Percentiles rank a stretch among this genome's conserved stretches.
phyloP scores from a whole-genome alignment of 2,888 invertebrate species.

The Phymatocera aterrima region DNA sequence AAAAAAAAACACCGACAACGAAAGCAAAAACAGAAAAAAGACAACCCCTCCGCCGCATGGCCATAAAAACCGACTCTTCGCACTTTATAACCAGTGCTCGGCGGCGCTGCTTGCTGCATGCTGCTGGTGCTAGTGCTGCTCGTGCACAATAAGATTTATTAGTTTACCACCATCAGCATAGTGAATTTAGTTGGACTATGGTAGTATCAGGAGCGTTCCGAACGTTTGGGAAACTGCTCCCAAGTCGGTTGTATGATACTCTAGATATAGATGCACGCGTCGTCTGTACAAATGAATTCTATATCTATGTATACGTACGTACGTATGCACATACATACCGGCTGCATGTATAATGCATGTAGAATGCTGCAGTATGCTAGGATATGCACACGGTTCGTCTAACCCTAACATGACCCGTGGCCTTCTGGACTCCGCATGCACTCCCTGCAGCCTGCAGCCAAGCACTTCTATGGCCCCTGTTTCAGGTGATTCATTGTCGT shows the following conservation, averaged over 20 bases:
- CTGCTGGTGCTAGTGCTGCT: background rate
- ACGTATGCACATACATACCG: background rate
- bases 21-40: background rate
- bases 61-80: background rate
- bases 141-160: slow-evolving; percentile 27
- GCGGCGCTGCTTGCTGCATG: background rate
- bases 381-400: slow-evolving; percentile 20
- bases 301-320: background rate
- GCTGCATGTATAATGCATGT: slow-evolving; percentile 4
- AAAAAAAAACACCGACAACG: background rate
- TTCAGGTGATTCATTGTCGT: slow-evolving; percentile 35
- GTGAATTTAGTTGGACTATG: slow-evolving; percentile 43
- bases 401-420: background rate
- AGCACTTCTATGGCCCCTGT: slow-evolving; percentile 20
- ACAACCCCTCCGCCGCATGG: no score
- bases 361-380: slow-evolving; percentile 6
- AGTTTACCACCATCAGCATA: slow-evolving; percentile 35
- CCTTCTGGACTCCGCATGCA: slow-evolving; percentile 14
- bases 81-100: background rate
- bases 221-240: slow-evolving; percentile 38
- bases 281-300: no score
- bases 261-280: background rate
- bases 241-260: slow-evolving; percentile 31
- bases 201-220: slow-evolving; percentile 36
- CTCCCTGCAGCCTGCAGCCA: no score